Percentiles rank a stretch among this genome's conserved stretches.
Conservation (phyloP, 2,113 vertebrate genomes). For the Bucco capensis region DNA sequence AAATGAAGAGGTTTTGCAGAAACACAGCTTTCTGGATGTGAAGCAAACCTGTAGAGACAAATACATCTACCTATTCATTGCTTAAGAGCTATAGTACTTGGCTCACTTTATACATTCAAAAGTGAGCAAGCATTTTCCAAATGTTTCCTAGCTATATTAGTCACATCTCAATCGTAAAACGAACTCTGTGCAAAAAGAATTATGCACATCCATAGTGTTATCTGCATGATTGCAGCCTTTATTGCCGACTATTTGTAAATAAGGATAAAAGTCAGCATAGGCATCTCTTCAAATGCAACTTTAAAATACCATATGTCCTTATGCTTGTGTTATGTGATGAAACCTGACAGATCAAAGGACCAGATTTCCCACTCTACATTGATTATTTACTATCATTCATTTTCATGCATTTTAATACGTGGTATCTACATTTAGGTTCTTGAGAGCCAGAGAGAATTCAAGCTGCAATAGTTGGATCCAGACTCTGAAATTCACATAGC, state of each 20-base stretch:
- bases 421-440: slow-evolving; percentile 62
- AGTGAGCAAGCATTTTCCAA: not conserved
- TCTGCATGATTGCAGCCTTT: slow-evolving; percentile 53
- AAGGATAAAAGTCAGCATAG: slow-evolving; percentile 62
- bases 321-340: slow-evolving; percentile 63
- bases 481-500: slow-evolving; percentile 61
- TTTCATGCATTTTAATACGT: slow-evolving; percentile 69
- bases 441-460: slow-evolving; percentile 57
- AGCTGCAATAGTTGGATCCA: slow-evolving; percentile 64
- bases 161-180: slow-evolving; percentile 22
- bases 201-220: slow-evolving; percentile 23
- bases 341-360: slow-evolving; percentile 69
- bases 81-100: not conserved
- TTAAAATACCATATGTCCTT: slow-evolving; percentile 69
- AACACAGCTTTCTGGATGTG: not conserved
- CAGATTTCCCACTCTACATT: slow-evolving; percentile 69
- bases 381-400: slow-evolving; percentile 72
- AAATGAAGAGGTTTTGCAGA: slow-evolving; percentile 32
- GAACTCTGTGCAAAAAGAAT: slow-evolving; percentile 14
- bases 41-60: slow-evolving; percentile 17
- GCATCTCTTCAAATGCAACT: slow-evolving; percentile 63
- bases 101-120: not conserved
- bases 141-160: slow-evolving; percentile 34
- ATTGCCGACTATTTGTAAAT: slow-evolving; percentile 67
- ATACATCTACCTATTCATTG: slow-evolving; percentile 24